phyloP scores from a whole-genome alignment of 2,113 vertebrate genomes.

The Amphiprion ocellaris region DNA sequence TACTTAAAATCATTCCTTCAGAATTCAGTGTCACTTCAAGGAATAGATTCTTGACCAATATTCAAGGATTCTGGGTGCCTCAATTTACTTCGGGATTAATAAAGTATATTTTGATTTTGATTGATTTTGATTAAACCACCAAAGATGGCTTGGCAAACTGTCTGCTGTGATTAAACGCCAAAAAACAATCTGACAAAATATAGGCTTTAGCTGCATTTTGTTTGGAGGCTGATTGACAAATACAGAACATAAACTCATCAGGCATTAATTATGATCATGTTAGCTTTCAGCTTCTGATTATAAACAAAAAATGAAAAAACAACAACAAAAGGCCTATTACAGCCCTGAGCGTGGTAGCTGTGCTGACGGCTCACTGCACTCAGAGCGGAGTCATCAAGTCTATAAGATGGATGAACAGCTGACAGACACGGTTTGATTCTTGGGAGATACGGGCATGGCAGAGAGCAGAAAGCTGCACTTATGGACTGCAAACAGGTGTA shows the following conservation, averaged over 20 bases:
- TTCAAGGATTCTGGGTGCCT: background rate
- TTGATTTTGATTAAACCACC: background rate
- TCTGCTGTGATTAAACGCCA: background rate
- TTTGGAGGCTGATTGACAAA: conserved; percentile 10
- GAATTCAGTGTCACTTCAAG: conserved; percentile 9
- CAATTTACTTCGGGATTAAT: too few species aligned
- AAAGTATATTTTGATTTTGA: background rate
- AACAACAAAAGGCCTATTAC: conserved; percentile 11
- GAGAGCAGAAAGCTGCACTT: conserved; percentile 8
- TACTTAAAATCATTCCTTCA: conserved; percentile 31
- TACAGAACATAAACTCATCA: conserved; percentile 6
- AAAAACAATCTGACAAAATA: background rate
- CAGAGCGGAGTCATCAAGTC: conserved; percentile 35
- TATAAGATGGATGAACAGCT: conserved; percentile 42
- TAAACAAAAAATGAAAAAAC: background rate
- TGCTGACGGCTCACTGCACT: conserved; percentile 14
- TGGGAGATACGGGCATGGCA: conserved; percentile 3
- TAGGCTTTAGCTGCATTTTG: background rate
- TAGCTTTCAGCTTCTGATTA: conserved; percentile 30
- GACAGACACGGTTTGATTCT: conserved; percentile 45
- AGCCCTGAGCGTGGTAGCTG: conserved; percentile 5
- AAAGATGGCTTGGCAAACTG: background rate
- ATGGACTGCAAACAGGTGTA: conserved; percentile 18
- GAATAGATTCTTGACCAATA: background rate
- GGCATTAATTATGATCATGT: conserved; percentile 44